A percentile compares a stretch with the other conserved stretches of the same genome.
Evolutionary conservation across 2,888 invertebrate genomes (phyloP).

Genomic region (Eupeodes latifasciatus): DNA sequence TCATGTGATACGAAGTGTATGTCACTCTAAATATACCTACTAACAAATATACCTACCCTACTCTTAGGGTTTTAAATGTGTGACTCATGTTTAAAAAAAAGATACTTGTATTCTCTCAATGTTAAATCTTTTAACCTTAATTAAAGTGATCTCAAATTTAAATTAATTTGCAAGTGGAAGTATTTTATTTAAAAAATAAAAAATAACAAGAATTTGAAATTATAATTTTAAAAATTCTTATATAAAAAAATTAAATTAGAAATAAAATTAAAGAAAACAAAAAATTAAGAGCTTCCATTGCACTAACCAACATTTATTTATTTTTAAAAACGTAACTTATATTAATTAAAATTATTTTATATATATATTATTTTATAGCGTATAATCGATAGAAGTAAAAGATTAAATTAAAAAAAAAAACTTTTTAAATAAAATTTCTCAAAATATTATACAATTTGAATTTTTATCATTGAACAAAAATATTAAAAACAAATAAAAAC

Average conservation of each 20-base stretch:
- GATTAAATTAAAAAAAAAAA: constrained; percentile 11
- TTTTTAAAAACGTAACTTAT: constrained; percentile 40
- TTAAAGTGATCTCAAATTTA: constrained; percentile 32
- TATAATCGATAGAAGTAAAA: constrained; percentile 47
- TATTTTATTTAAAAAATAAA: constrained; percentile 27
- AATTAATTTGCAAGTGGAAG: constrained; percentile 65
- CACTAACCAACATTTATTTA: constrained; percentile 41
- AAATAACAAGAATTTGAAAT: not conserved
- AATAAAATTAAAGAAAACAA: constrained; percentile 35
- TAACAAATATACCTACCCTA: too few relatives aligned
- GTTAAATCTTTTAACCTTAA: not conserved
- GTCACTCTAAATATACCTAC: too few relatives aligned
- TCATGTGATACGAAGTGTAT: too few relatives aligned
- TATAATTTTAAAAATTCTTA: constrained; percentile 9
- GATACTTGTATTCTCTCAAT: not conserved
- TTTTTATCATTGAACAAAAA: constrained; percentile 62
- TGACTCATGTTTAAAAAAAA: not conserved
- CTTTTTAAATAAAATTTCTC: constrained; percentile 45
- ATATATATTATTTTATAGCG: constrained; percentile 37
- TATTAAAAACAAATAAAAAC: constrained; percentile 18
- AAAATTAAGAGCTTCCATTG: constrained; percentile 73
- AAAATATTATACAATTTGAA: constrained; percentile 57
- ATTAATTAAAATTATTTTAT: constrained; percentile 37
- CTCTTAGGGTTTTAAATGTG: too few relatives aligned
- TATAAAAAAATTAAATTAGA: constrained; percentile 10